A percentile compares a stretch with the other conserved stretches of the same genome.
These are phyloP conservation scores for Solea senegalensis DNA, from an alignment of 2,113 vertebrate genomes.

Conservation along the genomic window DNA sequence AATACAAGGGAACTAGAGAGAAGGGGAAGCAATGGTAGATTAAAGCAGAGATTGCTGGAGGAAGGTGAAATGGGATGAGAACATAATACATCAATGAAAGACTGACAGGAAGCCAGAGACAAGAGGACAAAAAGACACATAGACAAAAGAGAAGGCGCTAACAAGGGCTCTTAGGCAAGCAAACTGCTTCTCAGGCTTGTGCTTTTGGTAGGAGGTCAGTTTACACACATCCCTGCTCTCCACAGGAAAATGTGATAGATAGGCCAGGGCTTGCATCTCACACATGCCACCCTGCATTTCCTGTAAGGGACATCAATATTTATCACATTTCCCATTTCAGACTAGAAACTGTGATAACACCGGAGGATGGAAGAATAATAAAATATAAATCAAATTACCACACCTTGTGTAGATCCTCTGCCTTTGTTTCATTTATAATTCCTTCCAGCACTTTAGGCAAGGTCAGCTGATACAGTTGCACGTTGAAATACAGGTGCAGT, in stretches of 20 bases:
- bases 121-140: slow-evolving; percentile 11
- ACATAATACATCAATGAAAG: slow-evolving; percentile 15
- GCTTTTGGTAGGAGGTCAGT: slow-evolving; percentile 44
- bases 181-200: slow-evolving; percentile 26
- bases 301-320: slow-evolving; percentile 79
- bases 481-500: slow-evolving; percentile 46
- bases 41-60: slow-evolving; percentile 7
- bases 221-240: slow-evolving; percentile 43
- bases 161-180: slow-evolving; percentile 61
- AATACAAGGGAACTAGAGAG: neutral
- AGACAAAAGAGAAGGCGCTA: slow-evolving; percentile 9
- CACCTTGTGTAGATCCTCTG: slow-evolving; percentile 60
- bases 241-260: slow-evolving; percentile 49
- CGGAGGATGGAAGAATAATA: slow-evolving; percentile 74
- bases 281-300: slow-evolving; percentile 62
- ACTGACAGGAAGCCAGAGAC: slow-evolving; percentile 43
- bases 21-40: neutral
- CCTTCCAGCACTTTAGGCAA: slow-evolving; percentile 46
- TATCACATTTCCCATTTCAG: slow-evolving; percentile 77
- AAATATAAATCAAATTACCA: slow-evolving; percentile 78
- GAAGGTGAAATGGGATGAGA: slow-evolving; percentile 26
- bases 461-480: slow-evolving; percentile 32
- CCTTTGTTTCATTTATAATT: slow-evolving; percentile 61
- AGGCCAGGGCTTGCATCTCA: slow-evolving; percentile 25
- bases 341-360: slow-evolving; percentile 68